phyloP scores from a whole-genome alignment of 2,797 vertebrate species.

The Amblyraja radiata region DNA sequence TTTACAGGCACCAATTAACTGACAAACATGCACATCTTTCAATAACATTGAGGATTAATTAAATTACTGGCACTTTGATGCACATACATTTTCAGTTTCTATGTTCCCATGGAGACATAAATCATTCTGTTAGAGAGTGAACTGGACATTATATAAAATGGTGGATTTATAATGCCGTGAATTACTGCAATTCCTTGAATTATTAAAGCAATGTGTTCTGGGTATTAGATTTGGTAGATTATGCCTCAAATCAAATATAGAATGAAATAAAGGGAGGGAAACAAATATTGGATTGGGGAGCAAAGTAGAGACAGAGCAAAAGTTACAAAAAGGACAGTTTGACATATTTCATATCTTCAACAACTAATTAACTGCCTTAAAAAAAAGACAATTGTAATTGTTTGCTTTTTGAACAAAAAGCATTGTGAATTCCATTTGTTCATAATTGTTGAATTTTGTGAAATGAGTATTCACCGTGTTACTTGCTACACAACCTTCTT shows the following conservation, averaged over 20 bases:
- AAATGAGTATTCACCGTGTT: neutral
- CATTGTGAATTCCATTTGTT: neutral
- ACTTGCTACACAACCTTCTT: neutral
- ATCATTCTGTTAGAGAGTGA: neutral
- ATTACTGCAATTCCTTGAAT: neutral
- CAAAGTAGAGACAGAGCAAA: neutral
- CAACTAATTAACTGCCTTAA: no score
- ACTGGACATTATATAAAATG: neutral
- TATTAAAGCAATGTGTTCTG: neutral
- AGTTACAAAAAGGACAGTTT: neutral
- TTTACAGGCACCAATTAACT: no score
- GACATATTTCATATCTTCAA: neutral
- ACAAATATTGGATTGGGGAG: neutral
- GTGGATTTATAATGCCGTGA: neutral
- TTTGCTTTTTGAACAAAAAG: no score
- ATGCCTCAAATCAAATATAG: neutral
- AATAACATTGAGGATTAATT: neutral
- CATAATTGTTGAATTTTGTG: neutral
- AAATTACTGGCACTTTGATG: neutral
- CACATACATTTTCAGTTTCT: neutral
- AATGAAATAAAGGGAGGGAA: neutral
- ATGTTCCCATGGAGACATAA: neutral
- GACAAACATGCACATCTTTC: no score
- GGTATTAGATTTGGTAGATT: neutral
- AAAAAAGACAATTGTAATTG: no score